Base-by-base conservation (phyloP, 2,888 invertebrate genomes). In the Scaeva pyrastri region DNA sequence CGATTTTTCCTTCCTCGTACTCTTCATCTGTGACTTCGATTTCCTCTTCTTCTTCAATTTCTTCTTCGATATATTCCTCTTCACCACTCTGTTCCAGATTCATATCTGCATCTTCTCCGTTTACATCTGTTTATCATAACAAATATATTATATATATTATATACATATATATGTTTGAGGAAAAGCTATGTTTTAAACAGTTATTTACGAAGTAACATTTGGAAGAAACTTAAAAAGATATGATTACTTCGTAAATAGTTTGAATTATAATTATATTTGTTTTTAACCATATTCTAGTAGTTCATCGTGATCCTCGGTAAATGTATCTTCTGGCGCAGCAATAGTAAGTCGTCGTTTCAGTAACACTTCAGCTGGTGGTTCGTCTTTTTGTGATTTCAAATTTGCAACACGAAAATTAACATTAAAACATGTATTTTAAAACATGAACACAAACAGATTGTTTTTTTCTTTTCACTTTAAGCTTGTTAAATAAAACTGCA, bases 271-370 rank as follows among this genome's bases (percentile, higher is more conserved):
- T 55, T 71, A 50, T n/a, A 68, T 64, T 71, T 39, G 39, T 39
- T 88, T 89, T 88, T 89, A 91, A 92, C 91, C 92, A 89, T 92
- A 90, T 88, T 89, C 89, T 16, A 88, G 81, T 21, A 90, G 88
- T 68, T 90, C 90, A 23, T 91, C 90, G 45, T 90, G 89, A 80
- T 89, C 89, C 16, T 90, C 91, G 14, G 90, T 89, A 81, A 91
- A 89, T 14, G 89, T 85, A 55, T 92, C 92, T 76, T 91, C 91
- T 6, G 90, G 89, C 8, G 89, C 88, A 60, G 92, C 90, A 70
- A 93, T 91, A 21, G 93, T 93, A 62, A 93, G 85, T 52, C 93
- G 90, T 6, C 92, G 90, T 88, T 91, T 90, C 91, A 91, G 89
- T 55, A 78, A 81, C 64, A 87, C 90, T 70, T 88, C 86, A 7